Base-by-base conservation (phyloP, 2,113 vertebrate species). In the Ceyx cyanopectus region DNA sequence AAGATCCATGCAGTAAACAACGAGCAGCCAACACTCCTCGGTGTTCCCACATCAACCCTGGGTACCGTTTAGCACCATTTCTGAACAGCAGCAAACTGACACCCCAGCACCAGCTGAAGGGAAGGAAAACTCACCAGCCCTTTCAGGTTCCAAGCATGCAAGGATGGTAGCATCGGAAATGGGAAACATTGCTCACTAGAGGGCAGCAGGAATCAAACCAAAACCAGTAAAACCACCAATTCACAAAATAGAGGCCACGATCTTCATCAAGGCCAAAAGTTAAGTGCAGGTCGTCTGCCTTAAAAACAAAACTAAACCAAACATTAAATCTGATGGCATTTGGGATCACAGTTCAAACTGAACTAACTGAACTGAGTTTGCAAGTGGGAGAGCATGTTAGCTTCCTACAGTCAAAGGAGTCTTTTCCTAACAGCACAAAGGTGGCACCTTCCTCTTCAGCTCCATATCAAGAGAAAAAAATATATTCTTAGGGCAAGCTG, bases 131-230 rank as follows among this genome's bases (percentile, higher is more conserved):
- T 7, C 20, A 41, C 10, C 14, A n/a, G 12, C 12, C n/a, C n/a
- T 56, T 7, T 8, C 1, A 32, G 58, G 19, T 34, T 37, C 21
- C 12, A 45, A 65, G 14, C 30, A 23, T 3, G 10, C 18, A 66
- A 61, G 43, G 20, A 7, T 45, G 69, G 15, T n/a, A 53, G 22
- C 45, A 34, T 54, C 37, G 51, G 50, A 63, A 94, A 73, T 0
- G 1, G 29, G 29, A 3, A 89, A 60, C 37, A 17, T 0, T 13
- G 48, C 66, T 80, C 97, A 94, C 95, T 94, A 97, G 97, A 96
- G 95, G 97, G 96, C 96, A 97, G 94, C 72, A 97, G 63, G 85
- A 93, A 76, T 40, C 92, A 90, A 93, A 48, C 3, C 9, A 85
- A 80, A 85, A 20, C 5, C 6, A 10, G 1, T 20, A n/a, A 68